Evolutionary conservation across 1,140 invertebrate species (phyloP), one percentile per base, ranked within the genome.

Genomic region (Drosophila athabasca): DNA sequence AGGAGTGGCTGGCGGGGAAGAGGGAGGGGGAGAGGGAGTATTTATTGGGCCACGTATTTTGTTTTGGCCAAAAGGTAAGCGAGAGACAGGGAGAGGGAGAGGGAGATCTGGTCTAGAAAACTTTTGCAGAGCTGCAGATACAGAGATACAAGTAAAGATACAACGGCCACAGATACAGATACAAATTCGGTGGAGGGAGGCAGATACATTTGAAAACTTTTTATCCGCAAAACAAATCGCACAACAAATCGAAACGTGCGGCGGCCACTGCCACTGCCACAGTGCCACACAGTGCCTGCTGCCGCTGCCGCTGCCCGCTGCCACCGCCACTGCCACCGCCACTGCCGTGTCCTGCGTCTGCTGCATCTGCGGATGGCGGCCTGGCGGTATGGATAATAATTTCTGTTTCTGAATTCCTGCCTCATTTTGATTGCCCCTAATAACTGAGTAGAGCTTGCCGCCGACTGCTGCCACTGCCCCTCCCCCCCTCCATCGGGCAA

Each of bases 371-470:
- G 35, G 11, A 39, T 39, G 35, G 35, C 11, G 35, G 35, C 35
- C 35, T 39, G 35, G 35, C 35, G 9, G 76, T 69, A 83, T 87
- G 83, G 83, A 88, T 87, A 87, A 87, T 87, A 87, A 87, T 87
- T 87, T 87, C 79, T 83, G 83, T 87, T 87, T 87, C 79, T 83
- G 83, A 87, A 87, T 87, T 87, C 79, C 83, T 88, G 80, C 83
- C 35, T 87, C 83, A 87, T 87, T 87, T 87, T 87, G 83, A 87
- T 87, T 87, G 83, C 83, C 83, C 83, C 83, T 87, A 87, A 87
- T 87, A 87, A 87, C 83, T 87, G 83, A 87, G 83, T 87, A 87
- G 83, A 71, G 83, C 35, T 83, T 87, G 83, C 83, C 83, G 82
- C 82, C 35, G 35, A 39, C 35, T 39, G 29, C 29, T 31, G 29